Percentiles rank a stretch among this genome's conserved stretches.
Evolutionary conservation across 2,113 vertebrate species (phyloP).

Genomic region (Gasterosteus nipponicus): DNA sequence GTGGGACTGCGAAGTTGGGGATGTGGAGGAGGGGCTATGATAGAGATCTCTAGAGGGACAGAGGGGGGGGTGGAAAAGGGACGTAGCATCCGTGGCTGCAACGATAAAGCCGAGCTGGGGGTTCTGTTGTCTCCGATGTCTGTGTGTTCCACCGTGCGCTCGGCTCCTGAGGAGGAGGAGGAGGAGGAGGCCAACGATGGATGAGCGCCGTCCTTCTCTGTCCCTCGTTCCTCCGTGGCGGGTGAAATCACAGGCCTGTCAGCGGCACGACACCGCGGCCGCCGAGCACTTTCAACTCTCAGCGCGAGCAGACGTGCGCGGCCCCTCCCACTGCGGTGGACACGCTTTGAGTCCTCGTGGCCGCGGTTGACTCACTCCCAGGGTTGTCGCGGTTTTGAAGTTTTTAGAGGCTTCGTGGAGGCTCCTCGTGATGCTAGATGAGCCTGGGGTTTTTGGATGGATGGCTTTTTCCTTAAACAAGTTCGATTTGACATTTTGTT

Average conservation of each 20-base stretch:
- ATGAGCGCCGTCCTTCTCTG: slow-evolving; percentile 65
- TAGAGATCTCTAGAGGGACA: slow-evolving; percentile 66
- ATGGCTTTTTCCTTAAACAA: slow-evolving; percentile 35
- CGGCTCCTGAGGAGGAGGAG: too few relatives aligned
- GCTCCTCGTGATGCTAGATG: slow-evolving; percentile 50
- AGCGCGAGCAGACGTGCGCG: not conserved
- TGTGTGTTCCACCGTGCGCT: too few relatives aligned
- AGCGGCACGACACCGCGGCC: not conserved
- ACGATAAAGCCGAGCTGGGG: too few relatives aligned
- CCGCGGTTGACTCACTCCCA: slow-evolving; percentile 43
- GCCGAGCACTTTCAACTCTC: slow-evolving; percentile 23
- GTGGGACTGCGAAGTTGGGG: slow-evolving; percentile 66
- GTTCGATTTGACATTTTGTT: slow-evolving; percentile 66
- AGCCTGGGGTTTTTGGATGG: slow-evolving; percentile 18
- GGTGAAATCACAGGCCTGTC: slow-evolving; percentile 13
- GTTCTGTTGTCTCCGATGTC: too few relatives aligned
- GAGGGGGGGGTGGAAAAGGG: slow-evolving; percentile 1
- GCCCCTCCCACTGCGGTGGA: slow-evolving; percentile 28
- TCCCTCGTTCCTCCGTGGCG: slow-evolving; percentile 61
- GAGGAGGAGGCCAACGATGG: slow-evolving; percentile 62
- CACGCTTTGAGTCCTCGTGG: slow-evolving; percentile 50
- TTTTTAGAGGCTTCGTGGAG: slow-evolving; percentile 55
- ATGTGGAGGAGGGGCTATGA: slow-evolving; percentile 67
- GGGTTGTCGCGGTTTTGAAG: slow-evolving; percentile 52
- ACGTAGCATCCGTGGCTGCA: slow-evolving; percentile 59